phyloP scores from a whole-genome alignment of 2,797 vertebrate species.

The Peromyscus melanophrys region DNA sequence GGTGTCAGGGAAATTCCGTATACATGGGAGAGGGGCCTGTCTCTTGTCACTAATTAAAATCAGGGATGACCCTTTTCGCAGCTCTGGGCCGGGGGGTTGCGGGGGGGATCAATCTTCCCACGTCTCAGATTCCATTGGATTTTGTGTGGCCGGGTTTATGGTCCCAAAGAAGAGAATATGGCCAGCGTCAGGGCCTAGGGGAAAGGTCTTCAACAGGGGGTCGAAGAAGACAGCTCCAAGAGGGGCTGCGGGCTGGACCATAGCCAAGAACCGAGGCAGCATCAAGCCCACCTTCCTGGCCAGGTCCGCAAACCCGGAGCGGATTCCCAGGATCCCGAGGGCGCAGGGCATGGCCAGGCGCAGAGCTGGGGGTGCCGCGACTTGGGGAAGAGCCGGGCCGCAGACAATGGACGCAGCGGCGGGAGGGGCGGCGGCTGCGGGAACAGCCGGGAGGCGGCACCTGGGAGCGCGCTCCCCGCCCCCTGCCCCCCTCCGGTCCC shows the following conservation, averaged over 20 bases:
- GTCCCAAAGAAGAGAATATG: neutral
- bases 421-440: slow-evolving; percentile 92
- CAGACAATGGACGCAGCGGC: slow-evolving; percentile 91
- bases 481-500: slow-evolving; percentile 54
- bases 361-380: slow-evolving; percentile 90
- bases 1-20: slow-evolving; percentile 76
- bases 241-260: slow-evolving; percentile 8
- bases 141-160: slow-evolving; percentile 31
- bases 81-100: neutral
- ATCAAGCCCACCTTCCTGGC: neutral
- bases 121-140: slow-evolving; percentile 56
- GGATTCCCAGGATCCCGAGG: slow-evolving; percentile 13
- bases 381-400: slow-evolving; percentile 93
- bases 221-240: neutral
- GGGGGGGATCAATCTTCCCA: slow-evolving; percentile 40
- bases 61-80: slow-evolving; percentile 61
- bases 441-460: slow-evolving; percentile 91
- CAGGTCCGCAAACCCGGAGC: neutral
- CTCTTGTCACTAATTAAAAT: slow-evolving; percentile 76
- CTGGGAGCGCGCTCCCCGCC: slow-evolving; percentile 74
- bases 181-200: neutral
- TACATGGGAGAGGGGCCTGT: slow-evolving; percentile 29
- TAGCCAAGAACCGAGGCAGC: neutral
- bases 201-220: neutral
- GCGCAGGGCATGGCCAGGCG: slow-evolving; percentile 83